Percentiles rank a stretch among this genome's conserved stretches.
Evolutionary conservation across 2,113 vertebrate species (phyloP).

Genomic region (Recurvirostra avosetta): DNA sequence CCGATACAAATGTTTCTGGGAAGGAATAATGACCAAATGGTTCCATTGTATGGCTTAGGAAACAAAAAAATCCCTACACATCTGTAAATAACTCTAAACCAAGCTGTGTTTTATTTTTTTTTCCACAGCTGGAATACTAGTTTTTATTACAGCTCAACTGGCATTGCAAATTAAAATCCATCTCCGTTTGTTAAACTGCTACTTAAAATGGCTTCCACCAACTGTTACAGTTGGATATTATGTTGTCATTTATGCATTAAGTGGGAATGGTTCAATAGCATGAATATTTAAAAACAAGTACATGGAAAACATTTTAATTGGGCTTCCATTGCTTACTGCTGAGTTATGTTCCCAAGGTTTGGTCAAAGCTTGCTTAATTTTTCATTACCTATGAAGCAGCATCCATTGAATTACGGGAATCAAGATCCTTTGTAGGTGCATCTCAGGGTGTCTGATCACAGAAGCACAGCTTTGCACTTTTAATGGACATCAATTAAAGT

Average conservation of each 20-base stretch:
- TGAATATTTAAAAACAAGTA: constrained; percentile 73
- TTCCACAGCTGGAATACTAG: constrained; percentile 78
- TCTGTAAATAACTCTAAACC: constrained; percentile 78
- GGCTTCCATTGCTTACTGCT: constrained; percentile 58
- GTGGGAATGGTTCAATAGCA: constrained; percentile 66
- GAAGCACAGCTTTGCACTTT: constrained; percentile 25
- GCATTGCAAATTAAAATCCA: constrained; percentile 81
- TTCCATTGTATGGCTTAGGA: constrained; percentile 27
- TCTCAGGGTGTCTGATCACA: background rate
- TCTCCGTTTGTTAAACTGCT: constrained; percentile 76
- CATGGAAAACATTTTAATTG: constrained; percentile 56
- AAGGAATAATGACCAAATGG: constrained; percentile 61
- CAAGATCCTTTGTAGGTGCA: constrained; percentile 12
- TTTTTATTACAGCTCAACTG: constrained; percentile 81
- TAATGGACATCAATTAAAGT: constrained; percentile 9
- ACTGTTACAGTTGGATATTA: constrained; percentile 77
- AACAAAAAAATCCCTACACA: background rate
- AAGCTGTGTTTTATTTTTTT: constrained; percentile 72
- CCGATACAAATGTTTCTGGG: constrained; percentile 55
- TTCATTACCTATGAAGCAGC: constrained; percentile 44
- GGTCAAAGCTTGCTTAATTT: constrained; percentile 64
- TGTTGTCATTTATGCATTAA: constrained; percentile 77
- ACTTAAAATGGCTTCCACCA: constrained; percentile 76
- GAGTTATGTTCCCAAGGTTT: constrained; percentile 47
- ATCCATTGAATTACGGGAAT: constrained; percentile 52